A percentile compares a stretch with the other conserved stretches of the same genome.
Conservation (phyloP, 2,888 invertebrate species). For the Pachycephus smyrnensis region DNA sequence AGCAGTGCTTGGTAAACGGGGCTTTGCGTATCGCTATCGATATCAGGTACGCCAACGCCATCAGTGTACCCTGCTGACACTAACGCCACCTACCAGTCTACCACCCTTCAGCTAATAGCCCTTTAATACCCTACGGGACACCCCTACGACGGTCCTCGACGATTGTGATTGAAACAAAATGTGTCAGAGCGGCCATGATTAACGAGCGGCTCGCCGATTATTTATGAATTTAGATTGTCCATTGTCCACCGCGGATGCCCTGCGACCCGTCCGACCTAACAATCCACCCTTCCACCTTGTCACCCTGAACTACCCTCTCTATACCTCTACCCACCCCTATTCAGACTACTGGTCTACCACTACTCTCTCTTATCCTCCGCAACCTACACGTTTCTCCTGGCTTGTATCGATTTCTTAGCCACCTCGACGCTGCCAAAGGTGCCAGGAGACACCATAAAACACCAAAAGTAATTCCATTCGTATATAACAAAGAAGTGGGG, state of each 20-base stretch:
- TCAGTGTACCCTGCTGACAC: background rate
- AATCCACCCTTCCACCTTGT: background rate
- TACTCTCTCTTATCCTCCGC: background rate
- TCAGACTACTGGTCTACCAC: background rate
- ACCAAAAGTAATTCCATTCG: background rate
- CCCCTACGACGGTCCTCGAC: slow-evolving; percentile 10
- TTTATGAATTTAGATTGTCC: slow-evolving; percentile 20
- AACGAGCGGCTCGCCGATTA: slow-evolving; percentile 17
- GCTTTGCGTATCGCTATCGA: background rate
- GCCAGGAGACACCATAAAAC: background rate
- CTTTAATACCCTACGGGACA: slow-evolving; percentile 3
- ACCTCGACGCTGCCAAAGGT: background rate
- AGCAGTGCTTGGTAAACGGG: background rate
- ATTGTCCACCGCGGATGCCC: slow-evolving; percentile 13
- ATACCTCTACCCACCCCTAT: background rate
- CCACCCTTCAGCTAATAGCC: background rate
- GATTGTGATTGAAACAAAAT: slow-evolving; percentile 24
- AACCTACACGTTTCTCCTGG: background rate
- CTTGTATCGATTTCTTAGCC: background rate
- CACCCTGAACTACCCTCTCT: background rate
- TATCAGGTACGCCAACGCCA: background rate
- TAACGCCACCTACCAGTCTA: background rate
- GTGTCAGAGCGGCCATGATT: slow-evolving; percentile 20
- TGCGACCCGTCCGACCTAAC: background rate
- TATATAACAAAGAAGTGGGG: background rate